Evolutionary conservation across 2,113 vertebrate genomes (phyloP).

Genomic region (Acinonyx jubatus): DNA sequence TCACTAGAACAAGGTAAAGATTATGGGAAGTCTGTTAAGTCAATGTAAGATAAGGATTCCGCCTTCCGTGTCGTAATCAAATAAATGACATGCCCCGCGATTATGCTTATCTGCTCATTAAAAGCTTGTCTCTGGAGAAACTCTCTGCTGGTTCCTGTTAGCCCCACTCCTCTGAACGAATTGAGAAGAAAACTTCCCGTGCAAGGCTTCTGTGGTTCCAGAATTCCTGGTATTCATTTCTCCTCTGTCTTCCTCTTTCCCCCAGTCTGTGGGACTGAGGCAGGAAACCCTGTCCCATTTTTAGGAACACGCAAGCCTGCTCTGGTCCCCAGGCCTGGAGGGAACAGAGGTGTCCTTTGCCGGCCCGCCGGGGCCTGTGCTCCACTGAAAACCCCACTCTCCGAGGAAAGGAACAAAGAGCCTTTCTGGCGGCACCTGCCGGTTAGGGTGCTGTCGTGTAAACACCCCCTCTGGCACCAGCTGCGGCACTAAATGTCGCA

Average conservation of each 20-base stretch:
- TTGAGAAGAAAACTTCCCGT: neutral
- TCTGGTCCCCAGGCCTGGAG: neutral
- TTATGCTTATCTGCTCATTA: constrained; percentile 56
- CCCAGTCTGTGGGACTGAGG: neutral
- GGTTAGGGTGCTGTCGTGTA: neutral
- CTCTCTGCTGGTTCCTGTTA: neutral
- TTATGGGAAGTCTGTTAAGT: constrained; percentile 16
- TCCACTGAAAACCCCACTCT: neutral
- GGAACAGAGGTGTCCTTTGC: neutral
- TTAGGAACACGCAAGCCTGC: neutral
- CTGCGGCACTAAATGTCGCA: neutral
- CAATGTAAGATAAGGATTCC: constrained; percentile 35
- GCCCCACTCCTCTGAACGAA: neutral
- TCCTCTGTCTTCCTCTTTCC: neutral
- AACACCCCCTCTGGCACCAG: neutral
- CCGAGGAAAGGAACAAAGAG: neutral
- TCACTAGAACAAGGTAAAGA: neutral
- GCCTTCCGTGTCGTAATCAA: neutral
- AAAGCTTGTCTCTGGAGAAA: neutral
- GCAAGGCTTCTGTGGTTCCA: neutral
- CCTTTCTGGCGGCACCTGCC: neutral
- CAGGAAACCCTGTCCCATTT: neutral
- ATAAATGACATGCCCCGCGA: constrained; percentile 41
- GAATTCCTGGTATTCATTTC: neutral
- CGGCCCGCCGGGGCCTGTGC: neutral